Base-by-base conservation (phyloP, 1,140 invertebrate genomes). In the Heliothis virescens region DNA sequence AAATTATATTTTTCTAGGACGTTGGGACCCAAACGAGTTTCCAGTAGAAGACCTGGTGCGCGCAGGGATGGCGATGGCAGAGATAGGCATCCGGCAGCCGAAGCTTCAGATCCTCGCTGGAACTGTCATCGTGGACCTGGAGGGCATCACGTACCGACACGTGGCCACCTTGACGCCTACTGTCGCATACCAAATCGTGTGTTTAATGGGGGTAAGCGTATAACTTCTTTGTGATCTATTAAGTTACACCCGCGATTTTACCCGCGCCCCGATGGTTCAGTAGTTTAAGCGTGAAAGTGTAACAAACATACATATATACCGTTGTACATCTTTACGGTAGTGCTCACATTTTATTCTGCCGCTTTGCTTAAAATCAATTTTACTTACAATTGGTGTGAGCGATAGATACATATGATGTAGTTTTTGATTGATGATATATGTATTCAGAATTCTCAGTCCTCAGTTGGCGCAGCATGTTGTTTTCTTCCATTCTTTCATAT, bases 91-190 rank as follows among this genome's bases (percentile, higher is more conserved):
- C 12, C 79, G 92, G 0, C 87, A 90, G 63, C 92, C 92, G 0
- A 93, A 93, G 81, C 10, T 91, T 1, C 91, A 93, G 65, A 81
- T 94, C 7, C 34, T 94, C 1, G 92, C 90, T 0, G 92, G 92
- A 1, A 95, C 96, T 13, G 95, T 97, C 0, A 96, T 98, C 11
- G 87, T 98, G 1, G 97, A 98, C 88, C 95, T 97, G 91, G 95
- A 96, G 48, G 97, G 96, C 10, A 86, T 98, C 0, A 93, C 95
- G 0, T 80, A 97, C 26, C 92, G 89, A 26, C 97, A 98, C 48
- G 95, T 97, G 1, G 95, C 96, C n/a, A 96, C 97, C 16, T 95
- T 97, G 80, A 97, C 97, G 1, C 97, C 97, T 0, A 87, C 90
- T 9, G 78, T 96, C 85, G 83, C 97, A 96, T 93, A 97, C 96